Conservation (phyloP, 2,888 invertebrate species). For the Lasioglossum zephyrum region DNA sequence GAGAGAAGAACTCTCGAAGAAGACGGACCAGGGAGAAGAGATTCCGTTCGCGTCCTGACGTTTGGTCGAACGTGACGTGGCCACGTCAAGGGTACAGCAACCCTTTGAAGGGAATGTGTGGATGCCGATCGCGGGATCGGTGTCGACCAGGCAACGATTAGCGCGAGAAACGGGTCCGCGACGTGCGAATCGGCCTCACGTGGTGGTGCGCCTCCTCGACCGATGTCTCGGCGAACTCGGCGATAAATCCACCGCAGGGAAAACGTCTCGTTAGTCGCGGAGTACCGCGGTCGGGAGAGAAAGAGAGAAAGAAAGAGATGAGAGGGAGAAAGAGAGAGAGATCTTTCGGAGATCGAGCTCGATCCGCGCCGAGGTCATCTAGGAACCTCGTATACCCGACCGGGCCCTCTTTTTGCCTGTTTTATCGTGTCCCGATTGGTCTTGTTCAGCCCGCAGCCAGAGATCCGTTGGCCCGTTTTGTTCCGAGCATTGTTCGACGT, state of each 20-base stretch:
- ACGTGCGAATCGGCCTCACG: conserved; percentile 62
- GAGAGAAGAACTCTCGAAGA: conserved; percentile 19
- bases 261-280: conserved; percentile 73
- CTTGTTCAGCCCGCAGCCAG: conserved; percentile 25
- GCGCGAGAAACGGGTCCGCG: conserved; percentile 64
- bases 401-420: conserved; percentile 15
- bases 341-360: conserved; percentile 70
- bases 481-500: conserved; percentile 39
- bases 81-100: conserved; percentile 53
- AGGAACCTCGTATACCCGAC: conserved; percentile 63
- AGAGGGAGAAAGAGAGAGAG: conserved; percentile 32
- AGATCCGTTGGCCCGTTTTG: conserved; percentile 9
- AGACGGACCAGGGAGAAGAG: conserved; percentile 20
- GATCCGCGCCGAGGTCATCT: conserved; percentile 64
- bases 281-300: conserved; percentile 29
- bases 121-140: conserved; percentile 66
- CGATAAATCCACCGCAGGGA: conserved; percentile 74
- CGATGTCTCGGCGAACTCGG: conserved; percentile 56
- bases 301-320: conserved; percentile 35
- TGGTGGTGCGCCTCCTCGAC: conserved; percentile 27
- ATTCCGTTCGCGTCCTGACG: conserved; percentile 15
- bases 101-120: conserved; percentile 54
- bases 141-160: conserved; percentile 71
- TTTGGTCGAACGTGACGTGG: conserved; percentile 54
- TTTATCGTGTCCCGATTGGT: conserved; percentile 42